A percentile compares a stretch with the other conserved stretches of the same genome.
Conservation (phyloP, 2,113 vertebrate species). For the Hirundichthys speculiger region DNA sequence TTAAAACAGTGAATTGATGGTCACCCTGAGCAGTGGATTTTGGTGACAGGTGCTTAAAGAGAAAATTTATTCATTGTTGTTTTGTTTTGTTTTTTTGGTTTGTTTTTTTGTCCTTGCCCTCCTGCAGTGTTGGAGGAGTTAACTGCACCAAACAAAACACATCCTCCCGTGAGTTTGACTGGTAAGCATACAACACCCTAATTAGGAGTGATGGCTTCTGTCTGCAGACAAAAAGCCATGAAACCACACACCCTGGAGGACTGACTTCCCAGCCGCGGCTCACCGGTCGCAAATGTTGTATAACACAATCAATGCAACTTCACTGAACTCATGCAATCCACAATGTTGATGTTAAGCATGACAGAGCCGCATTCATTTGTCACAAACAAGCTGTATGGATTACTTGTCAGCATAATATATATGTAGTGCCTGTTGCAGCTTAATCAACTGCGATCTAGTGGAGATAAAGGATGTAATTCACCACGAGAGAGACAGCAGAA, state of each 20-base stretch:
- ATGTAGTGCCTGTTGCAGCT: conserved; percentile 44
- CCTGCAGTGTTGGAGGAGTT: conserved; percentile 72
- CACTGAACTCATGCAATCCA: conserved; percentile 48
- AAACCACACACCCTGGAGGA: conserved; percentile 25
- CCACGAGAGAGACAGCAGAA: conserved; percentile 20
- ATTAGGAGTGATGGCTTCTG: conserved; percentile 45
- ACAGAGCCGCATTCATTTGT: conserved; percentile 53
- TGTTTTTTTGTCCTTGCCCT: background rate
- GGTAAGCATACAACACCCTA: conserved; percentile 74
- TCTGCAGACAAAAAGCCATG: conserved; percentile 28
- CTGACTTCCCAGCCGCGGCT: conserved; percentile 11
- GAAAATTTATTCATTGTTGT: conserved; percentile 5
- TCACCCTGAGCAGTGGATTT: background rate
- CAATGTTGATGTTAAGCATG: conserved; percentile 59
- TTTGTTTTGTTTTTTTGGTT: conserved; percentile 14
- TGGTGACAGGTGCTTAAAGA: background rate
- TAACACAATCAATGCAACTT: conserved; percentile 63
- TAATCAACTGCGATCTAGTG: conserved; percentile 70
- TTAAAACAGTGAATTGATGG: conserved; percentile 12
- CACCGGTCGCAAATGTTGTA: conserved; percentile 29
- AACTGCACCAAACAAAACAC: conserved; percentile 83
- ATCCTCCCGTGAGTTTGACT: conserved; percentile 82
- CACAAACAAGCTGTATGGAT: conserved; percentile 63
- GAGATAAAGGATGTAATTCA: conserved; percentile 66
- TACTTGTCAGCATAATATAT: conserved; percentile 67